Evolutionary conservation across 53 echinoderm and acorn worm genomes (phyloP), one percentile per base, ranked within the genome.

Genomic region (Temnopleurus reevesii): DNA sequence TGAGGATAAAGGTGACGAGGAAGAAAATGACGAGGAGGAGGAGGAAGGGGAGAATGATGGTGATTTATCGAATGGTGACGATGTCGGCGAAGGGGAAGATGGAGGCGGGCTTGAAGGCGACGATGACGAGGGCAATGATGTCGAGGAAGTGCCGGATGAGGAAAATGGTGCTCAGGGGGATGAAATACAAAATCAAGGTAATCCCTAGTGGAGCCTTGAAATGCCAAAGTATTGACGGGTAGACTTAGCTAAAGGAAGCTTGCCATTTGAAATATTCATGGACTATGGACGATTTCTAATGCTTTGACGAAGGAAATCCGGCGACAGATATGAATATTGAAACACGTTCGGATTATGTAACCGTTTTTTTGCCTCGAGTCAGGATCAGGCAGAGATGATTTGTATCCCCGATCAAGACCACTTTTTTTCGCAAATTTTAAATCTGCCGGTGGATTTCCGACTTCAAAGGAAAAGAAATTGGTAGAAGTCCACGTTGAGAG

Each of bases 1-100:
- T 33, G 92, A 92, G 29, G 92, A 64, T 6, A 77, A 89, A 26
- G 81, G 26, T 19, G 91, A 63, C 21, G 88, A 89, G 8, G 92
- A 71, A 31, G 90, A 89, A 5, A 85, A 63, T 7, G 92, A 90
- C 34, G 45, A 61, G 45, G 84, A 84, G 21, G 66, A 51, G 23
- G 88, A 66, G 28, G 88, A 87, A 25, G 64, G 45, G 45, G 87
- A 66, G 51, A 15, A 66, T 27, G 51, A 65, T 46, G 88, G 35
- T 9, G 88, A 25, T 6, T 55, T 13, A 18, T 12, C 36, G 3
- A n/a, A 2, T 1, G 46, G 28, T 21, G 85, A 61, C 10, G 59
- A 28, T 28, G 85, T 15, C 1, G 85, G 12, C 0, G 85, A 29
- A 0, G 71, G 34, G 6, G 71, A 33, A 9, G 21, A 59, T 12